Evolutionary conservation across 2,113 vertebrate genomes (phyloP).

Genomic region (Tragulus kanchil): DNA sequence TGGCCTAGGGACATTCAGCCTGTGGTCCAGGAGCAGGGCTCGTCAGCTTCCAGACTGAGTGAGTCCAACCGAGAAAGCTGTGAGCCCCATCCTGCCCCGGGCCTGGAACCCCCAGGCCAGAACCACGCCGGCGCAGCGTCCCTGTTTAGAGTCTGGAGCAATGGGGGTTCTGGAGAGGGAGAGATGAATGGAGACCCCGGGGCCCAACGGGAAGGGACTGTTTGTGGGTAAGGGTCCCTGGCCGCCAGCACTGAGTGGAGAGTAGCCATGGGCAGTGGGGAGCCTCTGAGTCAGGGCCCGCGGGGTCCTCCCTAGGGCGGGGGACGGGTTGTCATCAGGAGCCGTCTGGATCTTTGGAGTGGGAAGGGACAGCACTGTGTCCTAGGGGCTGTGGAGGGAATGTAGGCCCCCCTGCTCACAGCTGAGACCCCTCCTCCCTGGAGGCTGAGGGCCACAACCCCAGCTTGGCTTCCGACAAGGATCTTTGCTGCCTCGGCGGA

Average conservation of each 20-base stretch:
- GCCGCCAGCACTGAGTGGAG: not conserved
- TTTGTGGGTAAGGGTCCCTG: not conserved
- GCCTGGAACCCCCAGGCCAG: not conserved
- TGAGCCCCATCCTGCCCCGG: no score
- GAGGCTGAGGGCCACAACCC: not conserved
- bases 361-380: not conserved
- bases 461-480: not conserved
- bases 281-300: not conserved
- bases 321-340: accelerated
- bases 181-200: accelerated
- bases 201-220: not conserved
- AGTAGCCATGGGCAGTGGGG: not conserved
- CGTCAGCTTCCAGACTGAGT: not conserved
- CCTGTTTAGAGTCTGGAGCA: not conserved
- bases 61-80: not conserved
- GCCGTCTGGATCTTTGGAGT: not conserved
- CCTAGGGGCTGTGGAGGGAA: not conserved
- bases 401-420: no score
- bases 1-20: not conserved
- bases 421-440: not conserved
- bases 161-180: not conserved
- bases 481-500: accelerated
- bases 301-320: not conserved
- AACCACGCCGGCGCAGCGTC: accelerated
- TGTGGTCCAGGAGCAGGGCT: not conserved